A percentile compares a stretch with the other conserved stretches of the same genome.
Evolutionary conservation across 2,888 invertebrate genomes (phyloP).

Genomic region (Epinotia brunnichana): DNA sequence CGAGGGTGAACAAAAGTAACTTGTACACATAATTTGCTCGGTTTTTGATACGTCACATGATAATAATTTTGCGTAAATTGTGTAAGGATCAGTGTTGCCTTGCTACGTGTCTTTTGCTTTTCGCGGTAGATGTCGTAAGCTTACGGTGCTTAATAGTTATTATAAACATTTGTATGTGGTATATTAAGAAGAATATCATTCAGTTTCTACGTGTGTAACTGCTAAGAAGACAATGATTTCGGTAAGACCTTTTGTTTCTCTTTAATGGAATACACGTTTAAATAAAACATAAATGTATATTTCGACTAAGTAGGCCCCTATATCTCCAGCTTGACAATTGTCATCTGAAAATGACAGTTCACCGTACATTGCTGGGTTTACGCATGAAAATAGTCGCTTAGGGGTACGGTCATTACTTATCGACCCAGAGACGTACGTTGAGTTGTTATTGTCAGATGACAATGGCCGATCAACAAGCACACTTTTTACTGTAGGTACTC

Average conservation of each 20-base stretch:
- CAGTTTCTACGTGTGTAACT: conserved; percentile 44
- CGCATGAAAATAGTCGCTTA: too few species aligned
- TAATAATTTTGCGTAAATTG: conserved; percentile 69
- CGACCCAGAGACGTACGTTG: too few species aligned
- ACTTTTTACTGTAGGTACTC: too few species aligned
- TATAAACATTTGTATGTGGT: conserved; percentile 49
- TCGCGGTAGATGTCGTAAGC: conserved; percentile 75
- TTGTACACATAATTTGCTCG: conserved; percentile 55
- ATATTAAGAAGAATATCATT: conserved; percentile 51
- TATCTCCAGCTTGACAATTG: too few species aligned
- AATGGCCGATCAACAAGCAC: too few species aligned
- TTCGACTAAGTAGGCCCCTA: too few species aligned
- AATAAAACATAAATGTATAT: too few species aligned
- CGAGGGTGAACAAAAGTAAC: conserved; percentile 55
- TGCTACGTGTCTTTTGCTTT: conserved; percentile 83
- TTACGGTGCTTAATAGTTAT: conserved; percentile 75
- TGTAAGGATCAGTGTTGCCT: conserved; percentile 80
- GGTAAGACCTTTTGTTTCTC: conserved; percentile 60
- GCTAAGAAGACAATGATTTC: conserved; percentile 55
- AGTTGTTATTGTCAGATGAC: too few species aligned
- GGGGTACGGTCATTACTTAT: too few species aligned
- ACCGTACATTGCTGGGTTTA: too few species aligned
- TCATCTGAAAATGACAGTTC: too few species aligned
- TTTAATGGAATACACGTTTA: neutral
- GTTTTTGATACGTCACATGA: conserved; percentile 63